A percentile compares a stretch with the other conserved stretches of the same genome.
Conservation (phyloP, 2,888 invertebrate genomes). For the Acronicta alni region DNA sequence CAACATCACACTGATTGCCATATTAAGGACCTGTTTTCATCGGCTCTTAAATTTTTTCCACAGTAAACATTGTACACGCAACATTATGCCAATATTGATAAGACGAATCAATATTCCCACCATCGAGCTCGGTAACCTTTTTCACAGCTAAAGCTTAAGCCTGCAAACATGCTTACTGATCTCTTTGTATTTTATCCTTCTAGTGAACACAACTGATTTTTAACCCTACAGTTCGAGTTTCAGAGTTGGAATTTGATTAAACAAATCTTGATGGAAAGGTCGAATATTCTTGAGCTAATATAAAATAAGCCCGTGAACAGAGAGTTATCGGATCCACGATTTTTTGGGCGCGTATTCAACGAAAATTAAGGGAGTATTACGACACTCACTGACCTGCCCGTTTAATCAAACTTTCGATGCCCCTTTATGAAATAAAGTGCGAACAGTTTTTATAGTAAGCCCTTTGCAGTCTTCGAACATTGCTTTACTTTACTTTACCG, state of each 20-base stretch:
- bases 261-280: slow-evolving; percentile 57
- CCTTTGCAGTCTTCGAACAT: slow-evolving; percentile 20
- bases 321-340: slow-evolving; percentile 81
- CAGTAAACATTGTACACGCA: slow-evolving; percentile 58
- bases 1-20: slow-evolving; percentile 5
- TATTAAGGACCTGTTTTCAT: slow-evolving; percentile 26
- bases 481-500: slow-evolving; percentile 27
- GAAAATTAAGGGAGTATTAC: slow-evolving; percentile 75
- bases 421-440: slow-evolving; percentile 48
- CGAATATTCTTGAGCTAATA: slow-evolving; percentile 75
- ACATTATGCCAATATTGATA: slow-evolving; percentile 77
- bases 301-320: slow-evolving; percentile 67
- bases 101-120: slow-evolving; percentile 79
- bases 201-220: slow-evolving; percentile 29
- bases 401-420: slow-evolving; percentile 60
- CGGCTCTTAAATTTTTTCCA: slow-evolving; percentile 25
- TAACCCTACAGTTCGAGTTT: slow-evolving; percentile 7
- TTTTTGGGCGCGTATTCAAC: slow-evolving; percentile 71
- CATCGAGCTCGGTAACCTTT: slow-evolving; percentile 73
- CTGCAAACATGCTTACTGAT: slow-evolving; percentile 73
- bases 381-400: slow-evolving; percentile 70
- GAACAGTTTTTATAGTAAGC: slow-evolving; percentile 40
- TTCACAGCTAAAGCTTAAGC: slow-evolving; percentile 71
- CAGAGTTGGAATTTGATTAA: slow-evolving; percentile 30
- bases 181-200: slow-evolving; percentile 69